Conservation (phyloP, 2,113 vertebrate genomes). For the Podarcis cretensis region DNA sequence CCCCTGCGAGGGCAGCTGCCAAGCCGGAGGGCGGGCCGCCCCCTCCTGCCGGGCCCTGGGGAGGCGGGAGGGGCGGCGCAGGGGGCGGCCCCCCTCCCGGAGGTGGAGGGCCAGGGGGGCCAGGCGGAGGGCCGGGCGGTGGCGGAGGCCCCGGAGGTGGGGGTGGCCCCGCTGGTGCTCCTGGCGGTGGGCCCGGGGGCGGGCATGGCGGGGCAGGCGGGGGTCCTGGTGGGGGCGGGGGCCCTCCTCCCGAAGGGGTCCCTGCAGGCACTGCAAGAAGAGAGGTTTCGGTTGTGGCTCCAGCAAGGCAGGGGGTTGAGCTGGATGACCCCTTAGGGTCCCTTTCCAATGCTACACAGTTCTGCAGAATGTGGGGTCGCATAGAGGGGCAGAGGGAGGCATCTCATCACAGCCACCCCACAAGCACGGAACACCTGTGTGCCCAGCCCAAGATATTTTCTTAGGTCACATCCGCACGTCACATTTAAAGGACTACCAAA, state of each 20-base stretch:
- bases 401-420: constrained; percentile 17
- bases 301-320: too few relatives aligned
- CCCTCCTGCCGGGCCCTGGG: constrained; percentile 60
- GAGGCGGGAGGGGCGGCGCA: constrained; percentile 66
- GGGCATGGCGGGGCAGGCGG: constrained; percentile 67
- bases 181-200: constrained; percentile 24
- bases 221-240: constrained; percentile 72
- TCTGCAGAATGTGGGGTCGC: constrained; percentile 14
- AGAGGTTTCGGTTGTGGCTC: background rate
- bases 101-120: constrained; percentile 55
- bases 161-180: background rate
- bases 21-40: constrained; percentile 71
- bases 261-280: constrained; percentile 70
- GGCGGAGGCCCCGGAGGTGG: constrained; percentile 67
- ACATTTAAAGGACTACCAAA: too few relatives aligned
- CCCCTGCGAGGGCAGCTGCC: constrained; percentile 85
- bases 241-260: constrained; percentile 67
- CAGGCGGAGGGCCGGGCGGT: constrained; percentile 71
- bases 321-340: too few relatives aligned
- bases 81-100: constrained; percentile 80
- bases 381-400: constrained; percentile 16
- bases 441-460: too few relatives aligned
- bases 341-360: too few relatives aligned
- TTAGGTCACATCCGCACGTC: too few relatives aligned
- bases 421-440: too few relatives aligned